Evolutionary conservation across 2,888 invertebrate genomes (phyloP).

Genomic region (Osedax frankpressi): DNA sequence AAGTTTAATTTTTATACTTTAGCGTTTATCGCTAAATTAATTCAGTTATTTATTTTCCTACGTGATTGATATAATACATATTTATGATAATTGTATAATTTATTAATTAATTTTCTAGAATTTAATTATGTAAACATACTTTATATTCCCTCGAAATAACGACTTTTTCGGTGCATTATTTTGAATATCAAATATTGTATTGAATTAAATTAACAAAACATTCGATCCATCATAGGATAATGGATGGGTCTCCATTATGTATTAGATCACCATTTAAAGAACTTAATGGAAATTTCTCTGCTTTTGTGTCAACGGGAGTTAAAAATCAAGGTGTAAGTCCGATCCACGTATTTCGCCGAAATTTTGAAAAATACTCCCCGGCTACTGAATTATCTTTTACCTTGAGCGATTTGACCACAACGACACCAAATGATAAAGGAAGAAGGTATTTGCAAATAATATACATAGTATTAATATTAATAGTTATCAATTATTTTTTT

Average conservation of each 20-base stretch:
- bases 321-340: not conserved
- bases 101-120: not conserved
- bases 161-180: not conserved
- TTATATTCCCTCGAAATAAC: not conserved
- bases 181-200: not conserved
- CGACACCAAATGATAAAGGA: not conserved
- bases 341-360: not conserved
- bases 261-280: not conserved
- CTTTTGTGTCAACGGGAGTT: not conserved
- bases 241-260: not conserved
- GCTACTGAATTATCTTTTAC: not conserved
- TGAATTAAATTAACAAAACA: not conserved
- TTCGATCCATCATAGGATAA: not conserved
- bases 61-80: too few species aligned
- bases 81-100: too few species aligned
- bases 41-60: too few species aligned
- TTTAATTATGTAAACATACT: not conserved
- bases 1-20: too few species aligned
- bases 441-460: too few species aligned
- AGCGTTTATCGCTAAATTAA: too few species aligned
- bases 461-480: too few species aligned
- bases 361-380: not conserved
- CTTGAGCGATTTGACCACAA: not conserved
- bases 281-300: not conserved
- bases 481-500: too few species aligned